Evolutionary conservation across 2,797 vertebrate genomes (phyloP), one percentile per base, ranked within the genome.

Genomic region (Fistularia tabacaria): DNA sequence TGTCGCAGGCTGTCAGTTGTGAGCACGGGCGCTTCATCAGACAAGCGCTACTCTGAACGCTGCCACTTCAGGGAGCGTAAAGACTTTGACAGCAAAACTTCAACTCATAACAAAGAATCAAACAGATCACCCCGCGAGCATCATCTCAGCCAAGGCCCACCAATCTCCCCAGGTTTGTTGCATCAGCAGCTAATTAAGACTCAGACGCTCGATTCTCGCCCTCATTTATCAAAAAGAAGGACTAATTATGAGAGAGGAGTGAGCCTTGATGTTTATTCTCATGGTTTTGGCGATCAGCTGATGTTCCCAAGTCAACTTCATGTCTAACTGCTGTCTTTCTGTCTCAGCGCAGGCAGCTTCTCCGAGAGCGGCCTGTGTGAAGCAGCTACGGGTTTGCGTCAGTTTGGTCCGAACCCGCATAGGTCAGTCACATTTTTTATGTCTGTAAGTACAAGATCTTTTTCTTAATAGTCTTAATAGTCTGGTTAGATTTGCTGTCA

Each of bases 151-250:
- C 14, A 5, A 45, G 11, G 11, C 11, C 7, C 11, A 45, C 43
- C 11, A 10, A 10, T 25, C 47, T 69, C 64, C 72, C n/a, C 74
- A 65, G 74, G 72, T 69, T 57, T 13, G 67, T 82, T 82, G 56
- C 72, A 71, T 77, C 77, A 76, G 72, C 58, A 49, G 69, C 67
- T 71, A 69, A 76, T 82, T 79, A 82, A 46, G 47, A 70, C 41
- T 42, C 59, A 13, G 25, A 45, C 43, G 8, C 43, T 45, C 43
- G 6, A 25, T 10, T 37, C 61, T 49, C 43, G 47, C 59, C 40
- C 69, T 44, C 74, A 38, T 70, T 43, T 53, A 54, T 49, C 56
- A 40, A 71, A 58, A 54, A 41, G 49, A 58, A 57, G 58, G 25
- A 12, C 49, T 54, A 25, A 14, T 54, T 25, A 46, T 10, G 11